phyloP scores from a whole-genome alignment of 2,797 vertebrate genomes.

The Channallabes apus region DNA sequence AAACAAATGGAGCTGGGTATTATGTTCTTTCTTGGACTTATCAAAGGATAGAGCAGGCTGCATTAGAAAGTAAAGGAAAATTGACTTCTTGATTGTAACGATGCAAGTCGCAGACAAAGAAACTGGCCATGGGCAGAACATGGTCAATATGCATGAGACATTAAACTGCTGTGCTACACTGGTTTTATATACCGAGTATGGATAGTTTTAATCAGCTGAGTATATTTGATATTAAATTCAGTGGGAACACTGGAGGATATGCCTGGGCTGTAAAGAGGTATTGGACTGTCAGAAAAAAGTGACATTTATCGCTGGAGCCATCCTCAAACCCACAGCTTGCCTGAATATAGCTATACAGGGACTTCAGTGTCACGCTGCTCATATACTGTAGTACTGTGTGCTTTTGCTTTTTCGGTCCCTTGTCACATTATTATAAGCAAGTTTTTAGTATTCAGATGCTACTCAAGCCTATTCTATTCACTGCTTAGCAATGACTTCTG shows the following conservation, averaged over 20 bases:
- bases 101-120: conserved; percentile 14
- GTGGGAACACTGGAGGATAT: conserved; percentile 13
- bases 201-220: conserved; percentile 98
- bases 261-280: conserved; percentile 3
- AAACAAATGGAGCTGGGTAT: background rate
- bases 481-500: background rate
- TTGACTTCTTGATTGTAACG: background rate
- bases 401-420: background rate
- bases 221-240: conserved; percentile 26
- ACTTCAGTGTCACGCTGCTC: background rate
- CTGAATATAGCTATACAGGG: conserved; percentile 23
- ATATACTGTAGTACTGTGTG: background rate
- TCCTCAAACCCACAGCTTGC: conserved; percentile 31
- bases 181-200: conserved; percentile 99
- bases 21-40: conserved; percentile 1
- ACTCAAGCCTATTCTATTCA: background rate
- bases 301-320: conserved; percentile 17
- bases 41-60: background rate
- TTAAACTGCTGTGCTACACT: conserved; percentile 97
- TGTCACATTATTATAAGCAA: background rate
- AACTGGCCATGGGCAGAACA: conserved; percentile 29
- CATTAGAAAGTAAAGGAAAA: background rate
- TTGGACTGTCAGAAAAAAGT: conserved; percentile 7
- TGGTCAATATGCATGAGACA: conserved; percentile 99
- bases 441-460: background rate